Evolutionary conservation across 2,113 vertebrate species (phyloP).

Genomic region (human): DNA sequence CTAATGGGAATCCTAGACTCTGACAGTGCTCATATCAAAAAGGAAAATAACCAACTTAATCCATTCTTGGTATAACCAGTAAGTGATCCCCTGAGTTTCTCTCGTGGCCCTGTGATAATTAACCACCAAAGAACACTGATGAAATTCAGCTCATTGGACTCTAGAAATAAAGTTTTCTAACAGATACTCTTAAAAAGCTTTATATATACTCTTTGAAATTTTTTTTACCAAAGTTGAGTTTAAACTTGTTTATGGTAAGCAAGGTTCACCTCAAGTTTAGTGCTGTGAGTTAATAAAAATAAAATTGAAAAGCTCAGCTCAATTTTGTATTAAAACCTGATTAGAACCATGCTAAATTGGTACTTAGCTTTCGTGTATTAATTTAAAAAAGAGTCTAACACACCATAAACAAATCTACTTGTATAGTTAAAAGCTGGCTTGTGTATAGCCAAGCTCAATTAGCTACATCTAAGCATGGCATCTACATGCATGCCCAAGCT

Average conservation of each 20-base stretch:
- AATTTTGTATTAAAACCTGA: slow-evolving; percentile 40
- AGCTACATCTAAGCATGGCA: slow-evolving; percentile 17
- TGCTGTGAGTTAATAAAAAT: neutral
- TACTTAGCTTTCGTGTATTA: slow-evolving; percentile 38
- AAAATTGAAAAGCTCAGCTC: slow-evolving; percentile 50
- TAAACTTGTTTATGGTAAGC: slow-evolving; percentile 16
- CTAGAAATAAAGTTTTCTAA: slow-evolving; percentile 31
- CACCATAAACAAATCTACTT: slow-evolving; percentile 64
- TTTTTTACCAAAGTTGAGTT: neutral
- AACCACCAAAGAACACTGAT: neutral
- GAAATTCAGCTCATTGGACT: neutral
- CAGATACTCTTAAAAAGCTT: neutral
- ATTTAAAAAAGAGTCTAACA: slow-evolving; percentile 63
- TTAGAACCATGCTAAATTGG: slow-evolving; percentile 29
- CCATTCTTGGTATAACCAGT: neutral
- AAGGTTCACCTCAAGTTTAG: slow-evolving; percentile 46
- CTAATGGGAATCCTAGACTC: neutral
- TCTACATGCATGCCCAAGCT: neutral
- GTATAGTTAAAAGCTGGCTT: slow-evolving; percentile 40
- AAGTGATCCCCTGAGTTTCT: neutral
- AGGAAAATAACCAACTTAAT: neutral
- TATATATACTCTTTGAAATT: neutral
- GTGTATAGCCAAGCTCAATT: slow-evolving; percentile 9
- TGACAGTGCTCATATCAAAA: neutral
- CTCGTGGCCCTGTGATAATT: neutral